A percentile compares a stretch with the other conserved stretches of the same genome.
Evolutionary conservation across 1,140 invertebrate species (phyloP).

Genomic region (Batillaria attramentaria): DNA sequence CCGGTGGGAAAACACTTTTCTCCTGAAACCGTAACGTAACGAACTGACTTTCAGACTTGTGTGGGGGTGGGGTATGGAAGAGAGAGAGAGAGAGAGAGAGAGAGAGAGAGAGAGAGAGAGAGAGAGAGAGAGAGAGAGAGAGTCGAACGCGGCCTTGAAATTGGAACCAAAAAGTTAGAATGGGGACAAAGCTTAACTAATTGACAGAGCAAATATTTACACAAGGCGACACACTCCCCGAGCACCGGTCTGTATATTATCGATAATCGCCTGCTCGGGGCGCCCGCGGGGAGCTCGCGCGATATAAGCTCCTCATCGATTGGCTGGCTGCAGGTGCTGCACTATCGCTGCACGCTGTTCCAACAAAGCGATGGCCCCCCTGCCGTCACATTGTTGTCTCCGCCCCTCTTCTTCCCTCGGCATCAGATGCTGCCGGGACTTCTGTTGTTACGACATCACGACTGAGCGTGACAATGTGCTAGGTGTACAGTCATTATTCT

Average conservation of each 20-base stretch:
- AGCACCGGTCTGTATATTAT: not conserved
- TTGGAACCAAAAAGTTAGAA: not conserved
- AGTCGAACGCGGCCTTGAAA: not conserved
- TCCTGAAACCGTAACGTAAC: not conserved
- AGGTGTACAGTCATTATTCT: too few species aligned
- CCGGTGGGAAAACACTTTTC: not conserved
- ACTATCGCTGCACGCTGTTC: too few species aligned
- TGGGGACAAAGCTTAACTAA: not conserved
- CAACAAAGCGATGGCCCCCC: too few species aligned
- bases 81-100: not conserved
- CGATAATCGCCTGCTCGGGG: not conserved
- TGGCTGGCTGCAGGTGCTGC: not conserved
- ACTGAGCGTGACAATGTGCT: too few species aligned
- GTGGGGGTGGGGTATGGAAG: not conserved
- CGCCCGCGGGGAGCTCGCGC: too few species aligned
- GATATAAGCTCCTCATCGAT: not conserved
- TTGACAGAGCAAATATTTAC: not conserved
- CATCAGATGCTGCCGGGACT: too few species aligned
- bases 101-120: not conserved
- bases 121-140: slow-evolving; percentile 1
- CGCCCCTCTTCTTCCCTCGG: too few species aligned
- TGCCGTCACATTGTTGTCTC: too few species aligned
- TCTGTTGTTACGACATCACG: too few species aligned
- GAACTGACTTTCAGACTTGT: not conserved
- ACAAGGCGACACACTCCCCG: not conserved